Percentiles rank a stretch among this genome's conserved stretches.
Evolutionary conservation across 2,113 vertebrate species (phyloP).

Genomic region (Pithys albifrons): DNA sequence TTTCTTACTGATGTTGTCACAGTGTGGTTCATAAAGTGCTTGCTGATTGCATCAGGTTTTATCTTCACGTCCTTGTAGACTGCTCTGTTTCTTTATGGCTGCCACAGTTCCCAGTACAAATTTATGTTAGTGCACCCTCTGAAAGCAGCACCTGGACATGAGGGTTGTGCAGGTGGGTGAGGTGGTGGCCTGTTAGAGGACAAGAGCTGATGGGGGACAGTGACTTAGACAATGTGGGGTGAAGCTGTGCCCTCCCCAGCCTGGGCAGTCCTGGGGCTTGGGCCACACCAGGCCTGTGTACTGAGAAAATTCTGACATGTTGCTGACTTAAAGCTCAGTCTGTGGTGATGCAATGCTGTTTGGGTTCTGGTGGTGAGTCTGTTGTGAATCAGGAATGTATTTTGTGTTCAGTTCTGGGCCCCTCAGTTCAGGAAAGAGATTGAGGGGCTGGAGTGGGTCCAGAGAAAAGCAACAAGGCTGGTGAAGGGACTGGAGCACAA

Average conservation of each 20-base stretch:
- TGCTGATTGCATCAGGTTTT: background rate
- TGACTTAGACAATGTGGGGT: background rate
- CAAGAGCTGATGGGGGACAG: background rate
- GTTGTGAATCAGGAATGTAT: too few relatives aligned
- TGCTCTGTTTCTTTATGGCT: background rate
- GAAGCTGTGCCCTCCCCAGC: background rate
- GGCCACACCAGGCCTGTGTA: background rate
- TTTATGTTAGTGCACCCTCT: fast-evolving
- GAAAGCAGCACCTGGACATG: background rate
- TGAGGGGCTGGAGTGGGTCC: too few relatives aligned
- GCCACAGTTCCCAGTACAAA: background rate
- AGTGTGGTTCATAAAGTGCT: background rate
- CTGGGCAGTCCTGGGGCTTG: background rate
- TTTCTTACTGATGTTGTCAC: background rate
- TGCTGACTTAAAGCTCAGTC: background rate
- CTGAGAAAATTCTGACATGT: fast-evolving
- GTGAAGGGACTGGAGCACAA: too few relatives aligned
- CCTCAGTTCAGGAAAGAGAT: too few relatives aligned
- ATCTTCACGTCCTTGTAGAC: background rate
- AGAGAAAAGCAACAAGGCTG: too few relatives aligned
- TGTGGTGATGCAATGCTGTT: background rate
- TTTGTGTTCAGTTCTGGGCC: background rate
- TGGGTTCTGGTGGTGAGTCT: background rate
- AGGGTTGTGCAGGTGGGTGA: background rate
- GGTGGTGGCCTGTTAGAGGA: background rate